Base-by-base conservation (phyloP, 2,113 vertebrate species). In the Scomber colias region DNA sequence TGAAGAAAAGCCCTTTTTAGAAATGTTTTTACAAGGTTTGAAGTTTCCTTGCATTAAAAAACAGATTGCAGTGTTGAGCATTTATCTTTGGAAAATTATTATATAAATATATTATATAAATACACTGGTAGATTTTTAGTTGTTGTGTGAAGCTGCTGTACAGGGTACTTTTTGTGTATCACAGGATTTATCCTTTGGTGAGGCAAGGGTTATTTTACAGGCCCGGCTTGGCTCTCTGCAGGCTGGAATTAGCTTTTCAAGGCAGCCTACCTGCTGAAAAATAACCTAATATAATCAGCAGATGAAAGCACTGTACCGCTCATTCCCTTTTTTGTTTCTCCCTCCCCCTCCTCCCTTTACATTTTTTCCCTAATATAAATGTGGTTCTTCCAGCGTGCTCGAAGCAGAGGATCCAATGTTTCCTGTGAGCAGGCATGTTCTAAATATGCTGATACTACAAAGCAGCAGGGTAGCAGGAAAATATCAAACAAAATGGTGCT, bases 401-500 rank as follows among this genome's bases (percentile, higher is more conserved):
- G 60, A 30, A 88, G 87, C 88, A 64, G 71, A 79, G 77, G 83
- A 85, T 83, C 67, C 75, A 70, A n/a, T 69, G 82, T 65, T 92
- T 86, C 80, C 87, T 83, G 80, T 71, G 60, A 78, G 90, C 88
- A 72, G 82, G 78, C 91, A 80, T 91, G 84, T 81, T 87, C 75
- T 83, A 83, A 93, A 94, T 88, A 83, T 87, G 90, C 89, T 90
- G 83, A 90, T 88, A 68, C 75, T 77, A 90, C 84, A 87, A 90
- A 85, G 89, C 81, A 75, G 87, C 81, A 45, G 78, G 85, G 79
- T 87, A 73, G 81, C 66, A 79, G 81, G 68, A 70, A 89, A 89
- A 92, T 89, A 92, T 92, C 87, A 89, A 92, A 94, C 92, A 94
- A 94, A 94, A 94, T 94, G 93, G 93, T 89, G 93, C 90, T 90